phyloP scores from a whole-genome alignment of 1,140 invertebrate genomes.

The Drosophila busckii region DNA sequence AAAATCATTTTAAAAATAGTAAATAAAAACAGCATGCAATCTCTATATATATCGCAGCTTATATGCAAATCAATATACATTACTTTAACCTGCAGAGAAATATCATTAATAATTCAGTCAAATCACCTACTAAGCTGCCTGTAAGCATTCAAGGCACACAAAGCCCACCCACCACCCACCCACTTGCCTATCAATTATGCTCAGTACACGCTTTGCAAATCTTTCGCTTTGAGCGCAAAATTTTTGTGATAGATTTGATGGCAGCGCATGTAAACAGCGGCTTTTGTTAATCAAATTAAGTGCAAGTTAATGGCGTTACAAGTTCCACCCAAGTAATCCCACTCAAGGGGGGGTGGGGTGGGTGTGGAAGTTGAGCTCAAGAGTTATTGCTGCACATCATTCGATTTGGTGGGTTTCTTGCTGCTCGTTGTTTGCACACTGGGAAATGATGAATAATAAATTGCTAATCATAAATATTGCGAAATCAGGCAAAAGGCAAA shows the following conservation, averaged over 20 bases:
- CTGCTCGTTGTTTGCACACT: slow-evolving; percentile 53
- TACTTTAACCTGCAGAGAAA: slow-evolving; percentile 7
- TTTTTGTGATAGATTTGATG: slow-evolving; percentile 57
- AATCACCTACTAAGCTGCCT: slow-evolving; percentile 23
- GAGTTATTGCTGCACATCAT: slow-evolving; percentile 52
- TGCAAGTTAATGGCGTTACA: slow-evolving; percentile 67
- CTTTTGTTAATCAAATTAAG: slow-evolving; percentile 78
- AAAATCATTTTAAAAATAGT: no score
- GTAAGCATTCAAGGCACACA: slow-evolving; percentile 6
- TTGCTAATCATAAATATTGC: slow-evolving; percentile 78
- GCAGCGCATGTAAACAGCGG: slow-evolving; percentile 68
- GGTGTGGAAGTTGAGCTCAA: slow-evolving; percentile 17
- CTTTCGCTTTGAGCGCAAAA: slow-evolving; percentile 1
- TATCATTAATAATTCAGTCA: slow-evolving; percentile 26
- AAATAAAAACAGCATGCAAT: no score
- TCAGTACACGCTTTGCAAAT: neutral
- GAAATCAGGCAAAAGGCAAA: slow-evolving; percentile 59
- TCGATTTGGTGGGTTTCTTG: slow-evolving; percentile 5
- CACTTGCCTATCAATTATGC: neutral
- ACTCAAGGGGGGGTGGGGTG: neutral
- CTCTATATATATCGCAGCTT: neutral
- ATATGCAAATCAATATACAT: no score
- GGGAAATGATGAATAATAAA: slow-evolving; percentile 78
- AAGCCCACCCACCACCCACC: slow-evolving; percentile 4
- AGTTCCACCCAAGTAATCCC: slow-evolving; percentile 4